A percentile compares a stretch with the other conserved stretches of the same genome.
These are phyloP conservation scores for Sphyrna mokarran DNA, from an alignment of 2,113 vertebrate genomes.

Conservation along the genomic window DNA sequence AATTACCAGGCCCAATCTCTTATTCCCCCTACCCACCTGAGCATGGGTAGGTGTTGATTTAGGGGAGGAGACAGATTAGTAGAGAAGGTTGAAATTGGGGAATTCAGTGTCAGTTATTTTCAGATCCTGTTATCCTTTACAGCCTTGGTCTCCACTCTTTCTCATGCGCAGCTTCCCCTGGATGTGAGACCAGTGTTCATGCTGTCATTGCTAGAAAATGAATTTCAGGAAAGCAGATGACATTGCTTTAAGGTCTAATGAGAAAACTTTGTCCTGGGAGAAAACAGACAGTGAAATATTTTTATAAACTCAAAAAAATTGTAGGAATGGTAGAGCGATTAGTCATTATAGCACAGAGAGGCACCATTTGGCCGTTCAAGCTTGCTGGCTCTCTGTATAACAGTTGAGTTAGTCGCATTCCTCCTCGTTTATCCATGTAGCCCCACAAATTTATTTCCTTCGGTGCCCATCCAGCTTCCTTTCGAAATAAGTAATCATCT, in stretches of 20 bases:
- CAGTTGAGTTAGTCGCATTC: too few species aligned
- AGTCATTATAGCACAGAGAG: neutral
- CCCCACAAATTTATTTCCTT: too few species aligned
- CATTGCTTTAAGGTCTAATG: neutral
- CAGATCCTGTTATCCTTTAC: neutral
- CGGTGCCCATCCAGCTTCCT: too few species aligned
- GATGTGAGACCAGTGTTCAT: neutral
- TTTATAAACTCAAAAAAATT: neutral
- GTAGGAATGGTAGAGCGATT: neutral
- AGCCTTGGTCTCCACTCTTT: neutral
- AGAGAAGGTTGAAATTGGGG: neutral
- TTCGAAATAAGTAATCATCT: too few species aligned
- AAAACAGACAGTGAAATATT: neutral
- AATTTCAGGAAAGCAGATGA: neutral
- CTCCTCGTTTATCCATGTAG: too few species aligned
- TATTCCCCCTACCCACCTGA: too few species aligned
- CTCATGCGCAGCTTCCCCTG: neutral
- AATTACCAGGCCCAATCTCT: too few species aligned
- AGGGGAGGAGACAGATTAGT: too few species aligned
- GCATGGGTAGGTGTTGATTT: too few species aligned
- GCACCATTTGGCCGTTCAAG: too few species aligned
- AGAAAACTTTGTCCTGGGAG: neutral
- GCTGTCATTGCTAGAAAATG: neutral
- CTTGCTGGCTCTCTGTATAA: too few species aligned
- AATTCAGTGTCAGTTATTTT: neutral